phyloP scores from a whole-genome alignment of 1,140 invertebrate genomes.

The Hylaeus volcanicus region DNA sequence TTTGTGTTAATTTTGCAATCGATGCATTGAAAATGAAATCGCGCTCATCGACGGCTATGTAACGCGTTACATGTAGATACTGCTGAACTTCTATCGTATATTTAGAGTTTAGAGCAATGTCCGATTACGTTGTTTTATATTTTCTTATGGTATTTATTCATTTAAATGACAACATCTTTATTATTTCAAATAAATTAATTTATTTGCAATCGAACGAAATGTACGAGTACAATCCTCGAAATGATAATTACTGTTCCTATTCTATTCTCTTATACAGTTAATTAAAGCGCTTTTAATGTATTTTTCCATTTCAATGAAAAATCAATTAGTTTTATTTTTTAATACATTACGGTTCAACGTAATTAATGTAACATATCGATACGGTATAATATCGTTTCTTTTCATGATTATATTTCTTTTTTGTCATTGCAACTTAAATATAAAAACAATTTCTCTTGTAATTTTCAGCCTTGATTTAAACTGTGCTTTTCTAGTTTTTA shows the following conservation, averaged over 20 bases:
- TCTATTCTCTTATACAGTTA: background rate
- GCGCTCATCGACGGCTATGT: conserved; percentile 38
- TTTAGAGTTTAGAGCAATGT: background rate
- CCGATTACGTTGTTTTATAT: background rate
- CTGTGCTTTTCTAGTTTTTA: background rate
- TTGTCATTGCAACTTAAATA: too few species aligned
- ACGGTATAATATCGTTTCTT: too few species aligned
- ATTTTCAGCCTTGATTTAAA: background rate
- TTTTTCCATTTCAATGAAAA: background rate
- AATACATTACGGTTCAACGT: background rate
- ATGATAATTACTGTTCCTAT: background rate
- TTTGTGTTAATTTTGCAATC: conserved; percentile 56
- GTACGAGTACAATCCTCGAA: background rate
- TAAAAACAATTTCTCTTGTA: background rate
- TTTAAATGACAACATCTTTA: background rate
- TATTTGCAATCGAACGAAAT: background rate
- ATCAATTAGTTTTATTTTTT: background rate
- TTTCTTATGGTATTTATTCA: background rate
- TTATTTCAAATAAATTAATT: background rate
- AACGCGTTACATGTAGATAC: conserved; percentile 6
- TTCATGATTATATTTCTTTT: too few species aligned
- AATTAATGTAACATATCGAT: background rate
- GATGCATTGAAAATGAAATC: conserved; percentile 47
- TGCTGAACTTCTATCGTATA: conserved; percentile 15
- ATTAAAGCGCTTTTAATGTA: background rate